Base-by-base conservation (phyloP, 2,797 vertebrate species). In the Garrulus glandarius region DNA sequence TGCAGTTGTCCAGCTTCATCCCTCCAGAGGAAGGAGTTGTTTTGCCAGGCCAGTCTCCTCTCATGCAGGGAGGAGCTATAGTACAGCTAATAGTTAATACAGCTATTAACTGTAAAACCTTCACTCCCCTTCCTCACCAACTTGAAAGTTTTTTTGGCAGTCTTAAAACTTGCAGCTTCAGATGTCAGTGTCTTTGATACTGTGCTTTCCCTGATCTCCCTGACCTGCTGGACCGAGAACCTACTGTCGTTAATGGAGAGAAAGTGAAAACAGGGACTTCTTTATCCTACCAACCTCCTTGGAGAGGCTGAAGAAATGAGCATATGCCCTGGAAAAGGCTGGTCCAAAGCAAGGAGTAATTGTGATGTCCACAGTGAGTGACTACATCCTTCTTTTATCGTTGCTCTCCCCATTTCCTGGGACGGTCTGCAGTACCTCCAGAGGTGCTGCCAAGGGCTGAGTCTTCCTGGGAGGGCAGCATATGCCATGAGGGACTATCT, bases 401-500 rank as follows among this genome's bases (percentile, higher is more conserved):
- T 15, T 49, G 24, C 23, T 55, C 19, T 69, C 4, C 24, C 8
- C 10, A 4, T 70, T 81, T 57, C 44, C 53, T 3, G 1, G 15
- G 32, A 26, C 47, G 8, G 17, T 34, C 49, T 1, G 3, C 6
- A 4, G 27, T 49, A 11, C 36, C 4, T 3, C 19, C 1, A 15
- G 47, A 21, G 19, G 23, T 17, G 24, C 39, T 63, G 18, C 37
- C 13, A 2, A 30, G 46, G 32, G 26, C 53, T 80, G 55, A 7
- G 1, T 27, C 36, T 87, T 47, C 46, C 75, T 21, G 7, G 9
- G 23, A 13, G 37, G n/a, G 29, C n/a, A 70, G 65, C 22, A 11
- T 23, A 1, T 2, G 4, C 3, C 1, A 2, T 22, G 34, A 1
- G 12, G 57, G 65, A 11, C 1, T n/a, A 2, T 6, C 2, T 1